A percentile compares a stretch with the other conserved stretches of the same genome.
Conservation (phyloP, 2,888 invertebrate species). For the Stenchaetothrips biformis region DNA sequence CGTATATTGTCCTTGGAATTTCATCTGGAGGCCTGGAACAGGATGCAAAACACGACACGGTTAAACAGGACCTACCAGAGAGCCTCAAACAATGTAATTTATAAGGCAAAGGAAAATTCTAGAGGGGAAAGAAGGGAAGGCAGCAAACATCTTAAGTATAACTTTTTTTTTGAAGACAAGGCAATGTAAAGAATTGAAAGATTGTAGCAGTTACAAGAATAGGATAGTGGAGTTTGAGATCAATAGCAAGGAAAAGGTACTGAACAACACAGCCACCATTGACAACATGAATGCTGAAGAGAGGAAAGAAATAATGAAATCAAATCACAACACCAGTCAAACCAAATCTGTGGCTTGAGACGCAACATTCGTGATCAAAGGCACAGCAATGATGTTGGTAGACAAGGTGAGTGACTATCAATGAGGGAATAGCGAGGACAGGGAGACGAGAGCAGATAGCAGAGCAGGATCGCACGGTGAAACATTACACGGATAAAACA, state of each 20-base stretch:
- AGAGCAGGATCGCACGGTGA: background rate
- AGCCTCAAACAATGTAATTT: constrained; percentile 24
- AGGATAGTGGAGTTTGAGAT: no score
- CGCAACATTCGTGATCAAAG: no score
- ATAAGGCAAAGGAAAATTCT: background rate
- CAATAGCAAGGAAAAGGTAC: no score
- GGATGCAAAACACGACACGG: constrained; percentile 24
- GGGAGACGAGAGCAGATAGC: constrained; percentile 17
- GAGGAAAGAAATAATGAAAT: background rate
- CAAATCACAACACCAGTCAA: background rate
- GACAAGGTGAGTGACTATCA: background rate
- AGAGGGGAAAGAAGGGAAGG: no score
- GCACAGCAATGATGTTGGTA: background rate
- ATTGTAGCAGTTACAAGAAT: no score
- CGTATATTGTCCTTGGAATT: constrained; percentile 50
- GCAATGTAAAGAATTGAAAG: no score
- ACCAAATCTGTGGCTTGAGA: no score
- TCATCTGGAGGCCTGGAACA: constrained; percentile 52
- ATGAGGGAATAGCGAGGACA: background rate
- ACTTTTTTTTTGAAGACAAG: no score
- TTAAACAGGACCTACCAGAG: background rate
- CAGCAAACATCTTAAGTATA: no score
- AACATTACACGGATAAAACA: background rate
- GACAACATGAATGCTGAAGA: no score
- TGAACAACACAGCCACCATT: no score